Evolutionary conservation across 1,140 invertebrate genomes (phyloP).

Genomic region (Dinoponera quadriceps): DNA sequence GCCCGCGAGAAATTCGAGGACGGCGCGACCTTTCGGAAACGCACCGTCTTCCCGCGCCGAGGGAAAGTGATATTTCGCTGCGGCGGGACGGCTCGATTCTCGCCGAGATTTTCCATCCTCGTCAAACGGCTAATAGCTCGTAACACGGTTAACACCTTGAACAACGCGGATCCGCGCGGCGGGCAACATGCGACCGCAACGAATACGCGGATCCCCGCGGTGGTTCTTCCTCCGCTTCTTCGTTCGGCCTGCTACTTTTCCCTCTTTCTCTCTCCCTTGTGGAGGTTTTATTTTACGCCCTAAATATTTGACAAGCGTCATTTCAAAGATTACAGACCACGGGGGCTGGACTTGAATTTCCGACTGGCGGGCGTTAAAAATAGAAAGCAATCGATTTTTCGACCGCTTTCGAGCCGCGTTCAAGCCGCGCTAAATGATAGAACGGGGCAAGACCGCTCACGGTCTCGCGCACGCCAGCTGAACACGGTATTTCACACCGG

Average conservation of each 20-base stretch:
- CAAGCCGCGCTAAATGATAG: constrained; percentile 22
- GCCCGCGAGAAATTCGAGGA: too few relatives aligned
- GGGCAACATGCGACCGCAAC: too few relatives aligned
- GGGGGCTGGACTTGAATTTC: too few relatives aligned
- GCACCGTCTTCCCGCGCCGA: not conserved
- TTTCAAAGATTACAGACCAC: too few relatives aligned
- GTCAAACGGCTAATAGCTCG: constrained; percentile 18
- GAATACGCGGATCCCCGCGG: too few relatives aligned
- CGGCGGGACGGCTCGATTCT: constrained; percentile 6
- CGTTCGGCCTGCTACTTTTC: too few relatives aligned
- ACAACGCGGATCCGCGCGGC: too few relatives aligned
- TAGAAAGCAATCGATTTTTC: constrained; percentile 63
- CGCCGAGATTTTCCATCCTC: constrained; percentile 35
- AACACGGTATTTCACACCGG: constrained; percentile 12
- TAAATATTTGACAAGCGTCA: too few relatives aligned
- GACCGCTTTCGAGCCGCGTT: constrained; percentile 40
- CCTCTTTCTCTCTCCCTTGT: too few relatives aligned
- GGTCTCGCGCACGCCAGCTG: not conserved
- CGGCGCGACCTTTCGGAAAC: not conserved
- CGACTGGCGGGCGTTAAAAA: constrained; percentile 26
- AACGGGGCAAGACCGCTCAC: not conserved
- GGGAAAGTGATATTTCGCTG: not conserved
- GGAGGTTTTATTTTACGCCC: too few relatives aligned
- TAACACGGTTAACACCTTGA: constrained; percentile 49
- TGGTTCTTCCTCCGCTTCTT: too few relatives aligned